Base-by-base conservation (phyloP, 35 echinoderm and acorn worm species). In the Apostichopus californicus region DNA sequence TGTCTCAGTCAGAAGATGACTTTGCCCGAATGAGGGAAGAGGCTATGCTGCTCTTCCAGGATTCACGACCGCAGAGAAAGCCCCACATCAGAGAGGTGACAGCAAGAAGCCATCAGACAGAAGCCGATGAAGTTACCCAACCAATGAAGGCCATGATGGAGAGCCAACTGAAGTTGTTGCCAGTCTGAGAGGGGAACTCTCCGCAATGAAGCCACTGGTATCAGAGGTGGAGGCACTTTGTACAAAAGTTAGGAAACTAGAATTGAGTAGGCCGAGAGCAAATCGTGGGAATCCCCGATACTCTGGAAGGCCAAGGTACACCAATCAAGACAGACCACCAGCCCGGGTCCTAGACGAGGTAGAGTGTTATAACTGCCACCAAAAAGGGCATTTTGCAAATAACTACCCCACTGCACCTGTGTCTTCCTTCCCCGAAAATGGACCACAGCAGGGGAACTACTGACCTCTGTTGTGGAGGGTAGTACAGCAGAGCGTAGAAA, bases 1-100 rank as follows among this genome's bases (percentile, higher is more conserved):
- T 94, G 73, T 56, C 87, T 7, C 11, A 10, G 8, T 54, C 57
- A 25, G 57, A 55, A 5, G 86, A 75, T 20, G 12, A 17, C 9
- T 94, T 94, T 72, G 34, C 73, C 2, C 56, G 86, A 13, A 94
- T 94, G 89, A 52, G 89, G 11, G 55, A 83, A 57, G 93, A 92
- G 72, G 93, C 89, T 9, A 20, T 87, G 22, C 52, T 57, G 53
- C 68, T 92, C 8, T 94, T 94, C 52, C 1, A 77, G 5, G 78
- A 94, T 12, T 18, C 54, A 11, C n/a, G 1, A 83, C 53, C 54
- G 60, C 57, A 52, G 54, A 54, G 9, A 34, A 55, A 61, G 93
- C 3, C 34, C 2, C 34, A 46, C 91, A 21, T n/a, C 77, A 24
- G 89, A 86, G 86, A 79, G 46, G 18, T 24, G 11, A 8, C 17